Evolutionary conservation across 2,888 invertebrate genomes (phyloP), one percentile per base, ranked within the genome.

Genomic region (Chironomus riparius): DNA sequence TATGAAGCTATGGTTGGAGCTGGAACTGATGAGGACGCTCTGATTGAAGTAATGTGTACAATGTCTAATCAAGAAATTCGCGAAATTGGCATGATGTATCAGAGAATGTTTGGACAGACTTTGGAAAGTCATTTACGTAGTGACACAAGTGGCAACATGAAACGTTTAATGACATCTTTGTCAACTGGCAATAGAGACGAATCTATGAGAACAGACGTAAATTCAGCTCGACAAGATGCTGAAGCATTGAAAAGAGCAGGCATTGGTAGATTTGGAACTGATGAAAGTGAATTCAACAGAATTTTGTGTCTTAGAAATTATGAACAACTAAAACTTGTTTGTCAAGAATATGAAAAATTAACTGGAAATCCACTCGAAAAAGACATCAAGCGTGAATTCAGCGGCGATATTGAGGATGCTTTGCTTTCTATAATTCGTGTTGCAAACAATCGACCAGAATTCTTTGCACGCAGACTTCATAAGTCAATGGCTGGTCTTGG

Each of bases 131-230:
- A 95, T 82, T 84, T 97, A 28, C 88, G 88, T 78, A 90, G 91
- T 71, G 98, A 98, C 82, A 97, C 97, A 2, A 94, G 94, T 70
- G 97, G 97, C 13, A 91, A 91, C 81, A 97, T 98, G 85, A 92
- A 93, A 83, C 88, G 96, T 76, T 86, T 98, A 62, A 89, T 98
- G 85, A 91, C 95, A 24, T 94, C 97, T 38, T 83, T 95, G 15
- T 91, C 91, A 80, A 90, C 91, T 82, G 91, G 89, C 81, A 85
- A 85, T 81, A 81, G 84, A 4, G 83, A 93, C 82, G 97, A 97
- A 76, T 76, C 76, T 15, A 76, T 95, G 84, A 88, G 88, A 78
- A 88, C 88, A 83, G 86, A 88, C 38, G 87, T 90, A 10, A 90
- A 95, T 82, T 87, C 86, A 71, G 95, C 94, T n/a, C 85, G 89